Evolutionary conservation across 2,888 invertebrate species (phyloP).

Genomic region (Spialia ferax): DNA sequence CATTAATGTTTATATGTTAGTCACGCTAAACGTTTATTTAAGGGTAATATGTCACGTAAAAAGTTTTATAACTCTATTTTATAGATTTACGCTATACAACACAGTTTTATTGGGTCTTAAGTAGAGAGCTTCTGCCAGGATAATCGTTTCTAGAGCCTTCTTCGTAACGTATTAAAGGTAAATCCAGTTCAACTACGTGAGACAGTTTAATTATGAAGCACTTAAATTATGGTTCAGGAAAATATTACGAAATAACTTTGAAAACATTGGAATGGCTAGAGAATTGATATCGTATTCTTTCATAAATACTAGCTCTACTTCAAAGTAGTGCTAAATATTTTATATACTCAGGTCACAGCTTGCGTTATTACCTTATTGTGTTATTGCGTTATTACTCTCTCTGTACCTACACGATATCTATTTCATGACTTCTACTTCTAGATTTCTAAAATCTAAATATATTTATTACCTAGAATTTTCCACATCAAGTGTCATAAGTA

Average conservation of each 20-base stretch:
- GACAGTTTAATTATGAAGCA: slow-evolving; percentile 15
- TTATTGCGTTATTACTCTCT: no score
- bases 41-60: slow-evolving; percentile 27
- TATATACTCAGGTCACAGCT: no score
- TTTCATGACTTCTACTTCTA: no score
- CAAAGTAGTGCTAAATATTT: no score
- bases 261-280: background rate
- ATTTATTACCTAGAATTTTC: no score
- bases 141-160: slow-evolving; percentile 32
- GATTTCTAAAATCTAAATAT: no score
- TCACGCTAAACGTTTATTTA: slow-evolving; percentile 19
- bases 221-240: slow-evolving; percentile 1
- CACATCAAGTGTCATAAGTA: no score
- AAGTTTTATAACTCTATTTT: slow-evolving; percentile 24
- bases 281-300: no score
- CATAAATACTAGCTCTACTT: no score
- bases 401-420: no score
- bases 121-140: slow-evolving; percentile 22
- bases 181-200: slow-evolving; percentile 21
- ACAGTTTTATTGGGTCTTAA: slow-evolving; percentile 32
- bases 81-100: slow-evolving; percentile 28
- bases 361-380: no score
- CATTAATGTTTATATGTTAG: background rate
- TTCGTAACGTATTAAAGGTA: slow-evolving; percentile 17
- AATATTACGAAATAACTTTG: background rate